Base-by-base conservation (phyloP, 2,113 vertebrate species). In the Poeciliopsis prolifica region DNA sequence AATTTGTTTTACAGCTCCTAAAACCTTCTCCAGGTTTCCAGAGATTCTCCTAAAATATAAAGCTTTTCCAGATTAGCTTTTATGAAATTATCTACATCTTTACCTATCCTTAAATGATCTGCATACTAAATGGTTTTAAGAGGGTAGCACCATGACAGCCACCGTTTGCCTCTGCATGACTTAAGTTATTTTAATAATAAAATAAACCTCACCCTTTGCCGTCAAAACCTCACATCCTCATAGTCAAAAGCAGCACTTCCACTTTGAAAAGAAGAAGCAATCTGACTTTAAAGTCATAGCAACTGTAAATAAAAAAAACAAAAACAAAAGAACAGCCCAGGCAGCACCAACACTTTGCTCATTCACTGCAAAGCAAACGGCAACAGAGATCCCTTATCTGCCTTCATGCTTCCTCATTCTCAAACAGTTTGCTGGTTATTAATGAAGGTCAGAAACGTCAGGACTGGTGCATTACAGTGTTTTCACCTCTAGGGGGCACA, bases 401-500 rank as follows among this genome's bases (percentile, higher is more conserved):
- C 9, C 24, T 62, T 6, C 3, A 9, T 10, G 80, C 84, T 85
- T 83, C 80, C 78, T 82, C 62, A 70, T 89, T 76, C 29, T 61
- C 5, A 17, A 80, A 74, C 83, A 26, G 64, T 22, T 76, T 19
- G 11, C 13, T 12, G 15, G 61, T 1, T 19, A 29, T 19, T 58
- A 72, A 0, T 9, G 3, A 31, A 72, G 2, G 26, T 35, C 51
- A 3, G 31, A 61, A 14, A 42, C 11, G 29, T 6, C n/a, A 17
- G 3, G 12, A 15, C 28, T 14, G 13, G 24, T 58, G 51, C 24
- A n/a, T 24, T 58, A 24, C 8, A 9, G 51, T n/a, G 51, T 1
- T 87, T 94, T 94, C 94, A 99, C 98, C 98, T 97, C 96, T 96
- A 78, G 96, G 97, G 91, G 97, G 98, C 84, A 99, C 97, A 22